Evolutionary conservation across 2,113 vertebrate species (phyloP).

Genomic region (Strigops habroptila): DNA sequence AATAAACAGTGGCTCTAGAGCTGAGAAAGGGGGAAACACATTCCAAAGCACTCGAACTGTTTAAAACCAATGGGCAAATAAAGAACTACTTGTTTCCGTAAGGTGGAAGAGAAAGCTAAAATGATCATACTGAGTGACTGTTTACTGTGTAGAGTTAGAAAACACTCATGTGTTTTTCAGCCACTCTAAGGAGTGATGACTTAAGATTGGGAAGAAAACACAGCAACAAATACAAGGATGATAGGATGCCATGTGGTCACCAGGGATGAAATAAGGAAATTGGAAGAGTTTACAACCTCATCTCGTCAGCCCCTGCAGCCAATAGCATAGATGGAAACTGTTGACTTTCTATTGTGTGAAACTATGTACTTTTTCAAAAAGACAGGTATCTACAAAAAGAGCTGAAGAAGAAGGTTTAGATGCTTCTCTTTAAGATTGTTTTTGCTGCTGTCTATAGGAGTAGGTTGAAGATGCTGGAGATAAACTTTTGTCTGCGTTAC

Average conservation of each 20-base stretch:
- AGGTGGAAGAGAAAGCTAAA: background rate
- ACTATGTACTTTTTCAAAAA: background rate
- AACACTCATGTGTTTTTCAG: background rate
- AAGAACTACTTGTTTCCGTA: background rate
- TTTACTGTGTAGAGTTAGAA: background rate
- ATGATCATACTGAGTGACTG: background rate
- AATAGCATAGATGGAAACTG: background rate
- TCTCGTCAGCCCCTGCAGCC: background rate
- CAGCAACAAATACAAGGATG: background rate
- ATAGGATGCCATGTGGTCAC: background rate
- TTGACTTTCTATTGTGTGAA: background rate
- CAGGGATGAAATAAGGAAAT: background rate
- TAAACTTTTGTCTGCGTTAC: background rate
- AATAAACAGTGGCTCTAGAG: background rate
- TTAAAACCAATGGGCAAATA: background rate
- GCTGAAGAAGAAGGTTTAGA: background rate
- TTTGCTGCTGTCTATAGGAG: background rate
- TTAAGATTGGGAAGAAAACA: background rate
- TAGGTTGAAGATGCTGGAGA: background rate
- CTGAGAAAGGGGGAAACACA: background rate
- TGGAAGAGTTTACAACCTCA: background rate
- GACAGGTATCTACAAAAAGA: background rate
- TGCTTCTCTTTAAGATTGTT: background rate
- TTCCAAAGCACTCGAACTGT: background rate
- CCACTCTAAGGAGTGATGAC: accelerated